These are phyloP conservation scores for Cheilosia scutellata DNA, from an alignment of 2,888 invertebrate species.

Conservation along the genomic window DNA sequence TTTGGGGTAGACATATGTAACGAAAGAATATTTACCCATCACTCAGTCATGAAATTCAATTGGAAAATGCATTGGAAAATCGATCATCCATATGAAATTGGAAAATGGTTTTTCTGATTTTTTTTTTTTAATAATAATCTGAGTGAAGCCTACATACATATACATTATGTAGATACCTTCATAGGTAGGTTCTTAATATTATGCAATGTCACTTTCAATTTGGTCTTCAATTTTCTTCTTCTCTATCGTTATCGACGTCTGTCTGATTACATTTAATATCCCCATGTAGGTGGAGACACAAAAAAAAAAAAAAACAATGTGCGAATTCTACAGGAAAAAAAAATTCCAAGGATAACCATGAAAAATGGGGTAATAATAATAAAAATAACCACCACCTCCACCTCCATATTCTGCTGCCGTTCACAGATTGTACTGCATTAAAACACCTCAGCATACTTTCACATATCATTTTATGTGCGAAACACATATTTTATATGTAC, in stretches of 20 bases:
- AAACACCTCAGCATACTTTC: slow-evolving; percentile 61
- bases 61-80: slow-evolving; percentile 68
- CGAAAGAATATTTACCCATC: slow-evolving; percentile 58
- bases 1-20: slow-evolving; percentile 42
- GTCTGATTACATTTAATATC: slow-evolving; percentile 71
- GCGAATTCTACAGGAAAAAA: slow-evolving; percentile 4
- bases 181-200: background rate
- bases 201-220: slow-evolving; percentile 68
- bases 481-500: slow-evolving; percentile 54
- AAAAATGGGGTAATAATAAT: slow-evolving; percentile 41
- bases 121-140: slow-evolving; percentile 45
- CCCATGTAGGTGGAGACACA: slow-evolving; percentile 46
- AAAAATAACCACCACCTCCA: slow-evolving; percentile 53
- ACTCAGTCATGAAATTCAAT: slow-evolving; percentile 65
- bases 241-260: slow-evolving; percentile 38
- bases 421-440: slow-evolving; percentile 65
- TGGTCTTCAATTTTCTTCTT: slow-evolving; percentile 28
- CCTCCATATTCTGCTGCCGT: background rate
- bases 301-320: slow-evolving; percentile 48
- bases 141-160: slow-evolving; percentile 19
- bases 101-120: slow-evolving; percentile 32
- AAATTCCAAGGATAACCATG: slow-evolving; percentile 25
- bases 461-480: slow-evolving; percentile 64
- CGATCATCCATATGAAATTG: slow-evolving; percentile 63
- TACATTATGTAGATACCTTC: too few species aligned